Evolutionary conservation across 2,113 vertebrate species (phyloP), one percentile per base, ranked within the genome.

Genomic region (Bubo scandiacus): DNA sequence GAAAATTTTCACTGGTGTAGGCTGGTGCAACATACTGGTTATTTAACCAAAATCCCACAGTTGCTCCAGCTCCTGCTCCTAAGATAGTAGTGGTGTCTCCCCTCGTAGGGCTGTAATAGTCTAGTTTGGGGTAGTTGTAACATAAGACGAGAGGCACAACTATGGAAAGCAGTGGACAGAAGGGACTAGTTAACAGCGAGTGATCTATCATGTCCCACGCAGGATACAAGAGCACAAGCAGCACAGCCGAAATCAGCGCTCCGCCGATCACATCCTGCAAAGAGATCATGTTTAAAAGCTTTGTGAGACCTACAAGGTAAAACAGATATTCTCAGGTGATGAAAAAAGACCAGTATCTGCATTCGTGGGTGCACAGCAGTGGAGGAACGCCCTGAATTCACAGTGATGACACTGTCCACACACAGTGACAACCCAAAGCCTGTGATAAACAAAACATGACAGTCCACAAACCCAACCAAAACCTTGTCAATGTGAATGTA

Each of bases 41-140:
- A n/a, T 98, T 99, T 34, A 98, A 86, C 99, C 99, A 99, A 97
- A 98, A 99, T 3, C 99, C 99, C 25, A 99, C 90, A 2, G 98
- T 98, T 47, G 98, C 98, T 23, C 99, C 99, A 0, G 98, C 98
- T 21, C 98, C 97, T 0, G 81, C 98, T 25, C 98, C 99, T 26
- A 99, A 81, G 22, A 99, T 98, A 34, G 98, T 99, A 47, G 99
- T 99, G 47, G 99, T 99, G 94, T 99, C 99, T 1, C 98, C 99
- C 57, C 99, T 94, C 8, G 99, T 99, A 12, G 99, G 98, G 98
- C 98, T 99, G 97, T 99, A 99, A 58, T 98, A 98, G 85, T 99
- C 99, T 79, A 99, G 96, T 88, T 97, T 98, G 2, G 99, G 99
- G 97, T 99, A 99, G 8, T 98, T 98, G 97, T 99, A 99, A 81